These are phyloP conservation scores for Tupaia tana DNA, from an alignment of 2,113 vertebrate genomes.

Conservation along the genomic window DNA sequence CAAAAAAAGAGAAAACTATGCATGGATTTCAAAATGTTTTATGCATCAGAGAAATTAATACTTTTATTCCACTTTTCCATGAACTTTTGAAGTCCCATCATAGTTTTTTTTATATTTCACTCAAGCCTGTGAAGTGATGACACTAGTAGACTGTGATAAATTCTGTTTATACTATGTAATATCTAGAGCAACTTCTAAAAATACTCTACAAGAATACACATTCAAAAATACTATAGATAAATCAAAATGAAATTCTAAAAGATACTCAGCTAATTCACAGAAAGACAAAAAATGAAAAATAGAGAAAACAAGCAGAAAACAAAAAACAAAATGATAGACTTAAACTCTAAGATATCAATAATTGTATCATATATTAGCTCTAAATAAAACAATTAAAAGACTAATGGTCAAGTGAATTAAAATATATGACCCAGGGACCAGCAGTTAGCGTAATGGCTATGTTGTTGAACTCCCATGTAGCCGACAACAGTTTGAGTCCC, in stretches of 20 bases:
- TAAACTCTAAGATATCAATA: not conserved
- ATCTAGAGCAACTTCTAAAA: not conserved
- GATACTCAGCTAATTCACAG: not conserved
- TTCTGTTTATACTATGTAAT: not conserved
- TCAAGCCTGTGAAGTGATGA: not conserved
- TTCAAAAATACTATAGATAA: not conserved
- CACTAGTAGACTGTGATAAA: not conserved
- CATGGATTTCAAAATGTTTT: no score
- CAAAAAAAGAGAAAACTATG: no score
- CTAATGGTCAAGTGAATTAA: not conserved
- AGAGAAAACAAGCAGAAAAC: not conserved
- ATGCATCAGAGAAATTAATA: no score
- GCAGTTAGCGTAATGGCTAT: no score
- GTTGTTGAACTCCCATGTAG: no score
- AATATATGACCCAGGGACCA: not conserved
- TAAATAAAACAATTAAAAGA: not conserved
- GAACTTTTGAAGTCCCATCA: no score
- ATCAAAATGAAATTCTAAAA: not conserved
- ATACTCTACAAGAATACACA: not conserved
- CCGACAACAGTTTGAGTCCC: no score
- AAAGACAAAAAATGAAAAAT: not conserved
- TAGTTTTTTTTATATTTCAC: not conserved
- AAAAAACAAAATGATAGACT: not conserved
- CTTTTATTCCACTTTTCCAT: no score
- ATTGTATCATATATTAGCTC: not conserved